Base-by-base conservation (phyloP, 2,797 vertebrate genomes). In the Betta splendens region DNA sequence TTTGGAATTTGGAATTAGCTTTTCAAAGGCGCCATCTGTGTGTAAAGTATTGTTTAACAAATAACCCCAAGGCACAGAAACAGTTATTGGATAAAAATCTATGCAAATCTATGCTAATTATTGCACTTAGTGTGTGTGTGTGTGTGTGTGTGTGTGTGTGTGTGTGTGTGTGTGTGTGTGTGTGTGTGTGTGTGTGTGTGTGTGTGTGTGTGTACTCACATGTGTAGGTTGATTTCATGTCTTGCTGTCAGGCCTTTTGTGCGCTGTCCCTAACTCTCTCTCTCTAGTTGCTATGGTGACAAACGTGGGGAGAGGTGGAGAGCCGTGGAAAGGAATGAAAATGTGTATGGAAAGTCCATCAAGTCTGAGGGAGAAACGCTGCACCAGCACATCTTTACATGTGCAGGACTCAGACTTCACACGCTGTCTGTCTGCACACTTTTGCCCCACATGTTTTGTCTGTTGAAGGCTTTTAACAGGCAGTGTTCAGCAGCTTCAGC, bases 221-320 rank as follows among this genome's bases (percentile, higher is more conserved):
- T 60, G 51, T 76, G 77, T 70, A 70, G 59, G 61, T 64, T 79
- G 63, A 80, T 70, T 85, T 75, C 17, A 39, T 63, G 61, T 76
- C 57, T 82, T 65, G 71, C 66, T 71, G 63, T 85, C 65, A 85
- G 84, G 83, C 89, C 75, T 88, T 89, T 81, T 82, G 75, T 87
- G 69, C 16, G 57, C 76, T 78, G 70, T 85, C 79, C 68, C 73
- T 87, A 65, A 62, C 55, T 64, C 59, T 68, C 71, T 85, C 79
- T 79, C 79, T 81, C 69, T 79, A 65, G 92, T 93, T 93, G 87
- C 91, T 85, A 92, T 92, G 89, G 89, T 42, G 69, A 92, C 89
- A 51, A 52, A 77, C 77, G 67, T 55, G 70, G 59, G 72, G 85
- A 77, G 80, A 84, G 80, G 64, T 63, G 51, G 40, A 77, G 80